Evolutionary conservation across 2,888 invertebrate species (phyloP).

Genomic region (Lasioglossum malachurum): DNA sequence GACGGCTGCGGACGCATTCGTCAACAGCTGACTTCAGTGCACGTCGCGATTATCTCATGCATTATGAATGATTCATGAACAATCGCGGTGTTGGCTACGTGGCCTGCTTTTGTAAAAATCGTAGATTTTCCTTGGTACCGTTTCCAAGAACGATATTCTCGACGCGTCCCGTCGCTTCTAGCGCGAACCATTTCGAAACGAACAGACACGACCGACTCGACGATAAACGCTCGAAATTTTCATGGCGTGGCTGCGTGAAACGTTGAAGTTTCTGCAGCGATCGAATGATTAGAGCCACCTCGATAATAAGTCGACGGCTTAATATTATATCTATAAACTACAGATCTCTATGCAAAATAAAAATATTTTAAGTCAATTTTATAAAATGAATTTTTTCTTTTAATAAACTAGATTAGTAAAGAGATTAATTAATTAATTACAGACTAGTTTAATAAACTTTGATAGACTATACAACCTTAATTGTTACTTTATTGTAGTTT

Average conservation of each 20-base stretch:
- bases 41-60: constrained; percentile 77
- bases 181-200: constrained; percentile 38
- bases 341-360: neutral
- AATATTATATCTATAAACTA: neutral
- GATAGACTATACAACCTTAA: no score
- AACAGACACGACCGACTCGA: neutral
- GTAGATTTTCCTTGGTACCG: constrained; percentile 62
- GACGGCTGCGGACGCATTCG: constrained; percentile 69
- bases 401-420: no score
- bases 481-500: no score
- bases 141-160: constrained; percentile 57
- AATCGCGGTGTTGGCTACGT: constrained; percentile 63
- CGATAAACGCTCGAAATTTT: neutral
- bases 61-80: constrained; percentile 78
- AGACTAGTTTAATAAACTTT: no score
- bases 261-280: neutral
- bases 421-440: no score
- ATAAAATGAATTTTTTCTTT: neutral
- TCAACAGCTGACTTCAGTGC: constrained; percentile 74
- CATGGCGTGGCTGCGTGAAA: neutral
- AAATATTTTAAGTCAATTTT: neutral
- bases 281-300: neutral
- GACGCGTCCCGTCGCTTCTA: constrained; percentile 46
- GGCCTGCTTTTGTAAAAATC: constrained; percentile 70
- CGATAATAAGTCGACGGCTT: neutral